A percentile compares a stretch with the other conserved stretches of the same genome.
Conservation (phyloP, 2,888 invertebrate genomes). For the Apodemia mormo region DNA sequence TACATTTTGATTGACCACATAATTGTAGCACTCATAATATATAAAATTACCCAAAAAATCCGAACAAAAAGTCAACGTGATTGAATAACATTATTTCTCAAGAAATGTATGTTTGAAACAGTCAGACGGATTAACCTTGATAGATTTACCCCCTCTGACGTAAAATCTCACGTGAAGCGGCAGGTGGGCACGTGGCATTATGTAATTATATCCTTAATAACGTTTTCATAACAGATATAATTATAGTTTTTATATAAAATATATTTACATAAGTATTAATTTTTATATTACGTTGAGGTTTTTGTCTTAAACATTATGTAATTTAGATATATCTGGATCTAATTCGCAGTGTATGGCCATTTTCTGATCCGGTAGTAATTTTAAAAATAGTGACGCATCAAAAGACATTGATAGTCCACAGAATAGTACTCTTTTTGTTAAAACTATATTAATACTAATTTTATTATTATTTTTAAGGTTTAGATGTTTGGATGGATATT, state of each 20-base stretch:
- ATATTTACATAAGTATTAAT: not conserved
- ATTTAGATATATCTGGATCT: too few species aligned
- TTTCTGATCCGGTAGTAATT: not conserved
- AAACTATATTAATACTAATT: too few species aligned
- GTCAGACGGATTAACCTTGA: conserved; percentile 6
- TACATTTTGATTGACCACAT: not conserved
- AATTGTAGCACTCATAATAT: not conserved
- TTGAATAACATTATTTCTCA: not conserved
- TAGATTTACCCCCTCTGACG: conserved; percentile 33
- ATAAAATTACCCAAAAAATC: conserved; percentile 5
- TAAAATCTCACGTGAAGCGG: conserved; percentile 38
- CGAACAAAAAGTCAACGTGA: not conserved
- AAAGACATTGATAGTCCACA: too few species aligned
- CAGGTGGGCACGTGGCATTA: conserved; percentile 37
- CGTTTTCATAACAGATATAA: not conserved
- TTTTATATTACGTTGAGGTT: not conserved
- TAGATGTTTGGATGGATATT: too few species aligned
- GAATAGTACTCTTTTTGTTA: too few species aligned
- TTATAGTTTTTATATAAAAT: conserved; percentile 10
- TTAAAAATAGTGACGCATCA: not conserved
- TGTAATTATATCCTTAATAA: conserved; percentile 28
- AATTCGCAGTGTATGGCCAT: too few species aligned
- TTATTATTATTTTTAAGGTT: too few species aligned
- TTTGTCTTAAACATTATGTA: not conserved
- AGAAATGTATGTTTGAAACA: not conserved